phyloP scores from a whole-genome alignment of 1,140 invertebrate species.

The Cotesia chilonis region DNA sequence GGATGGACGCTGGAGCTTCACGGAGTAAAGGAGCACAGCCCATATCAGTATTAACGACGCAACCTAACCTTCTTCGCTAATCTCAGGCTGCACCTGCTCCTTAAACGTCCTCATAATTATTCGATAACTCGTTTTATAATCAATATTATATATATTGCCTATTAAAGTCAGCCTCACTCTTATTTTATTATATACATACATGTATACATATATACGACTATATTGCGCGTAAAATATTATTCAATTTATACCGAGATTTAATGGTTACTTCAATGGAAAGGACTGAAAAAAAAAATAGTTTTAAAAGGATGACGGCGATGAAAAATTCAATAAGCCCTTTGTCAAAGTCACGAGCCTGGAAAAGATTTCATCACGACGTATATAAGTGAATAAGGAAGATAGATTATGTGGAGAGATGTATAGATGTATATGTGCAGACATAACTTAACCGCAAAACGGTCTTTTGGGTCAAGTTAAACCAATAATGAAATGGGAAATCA shows the following conservation, averaged over 20 bases:
- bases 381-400: no score
- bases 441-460: constrained; percentile 6
- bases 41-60: constrained; percentile 41
- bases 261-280: no score
- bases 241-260: no score
- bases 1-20: constrained; percentile 20
- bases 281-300: no score
- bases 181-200: not conserved
- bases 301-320: no score
- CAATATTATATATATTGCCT: not conserved
- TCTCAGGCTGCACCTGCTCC: constrained; percentile 45
- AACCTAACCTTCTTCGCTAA: constrained; percentile 43
- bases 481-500: constrained; percentile 23
- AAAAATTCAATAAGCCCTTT: no score
- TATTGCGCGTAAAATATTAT: not conserved
- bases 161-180: constrained; percentile 2
- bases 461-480: constrained; percentile 1
- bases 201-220: not conserved
- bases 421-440: not conserved
- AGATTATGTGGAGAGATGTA: constrained; percentile 1
- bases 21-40: not conserved
- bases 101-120: constrained; percentile 46
- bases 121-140: constrained; percentile 42
- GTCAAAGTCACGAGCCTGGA: no score
- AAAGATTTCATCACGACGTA: no score